These are phyloP conservation scores for Erpetoichthys calabaricus DNA, from an alignment of 2,797 vertebrate genomes.

Conservation along the genomic window DNA sequence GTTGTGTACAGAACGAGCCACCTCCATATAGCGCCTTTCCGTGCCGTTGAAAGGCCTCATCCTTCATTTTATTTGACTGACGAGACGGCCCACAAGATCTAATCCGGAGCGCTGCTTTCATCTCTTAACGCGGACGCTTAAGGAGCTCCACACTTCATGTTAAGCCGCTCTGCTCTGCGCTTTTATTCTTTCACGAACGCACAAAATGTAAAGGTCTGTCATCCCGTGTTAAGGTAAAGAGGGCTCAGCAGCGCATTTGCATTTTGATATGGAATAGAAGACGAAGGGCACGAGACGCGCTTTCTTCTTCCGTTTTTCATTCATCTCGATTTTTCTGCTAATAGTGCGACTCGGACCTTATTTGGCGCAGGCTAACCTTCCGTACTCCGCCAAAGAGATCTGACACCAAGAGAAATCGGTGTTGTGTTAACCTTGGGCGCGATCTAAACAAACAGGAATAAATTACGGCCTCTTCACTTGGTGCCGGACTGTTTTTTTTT, in stretches of 20 bases:
- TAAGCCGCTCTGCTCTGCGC: conserved; percentile 35
- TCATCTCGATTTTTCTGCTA: conserved; percentile 38
- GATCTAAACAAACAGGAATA: conserved; percentile 56
- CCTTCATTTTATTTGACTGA: no score
- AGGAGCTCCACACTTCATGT: conserved; percentile 27
- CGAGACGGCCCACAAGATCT: no score
- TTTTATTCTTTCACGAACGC: conserved; percentile 18
- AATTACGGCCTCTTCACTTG: conserved; percentile 38
- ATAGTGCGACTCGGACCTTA: not conserved
- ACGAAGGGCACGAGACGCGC: conserved; percentile 19
- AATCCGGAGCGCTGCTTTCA: no score
- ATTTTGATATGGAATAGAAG: conserved; percentile 39
- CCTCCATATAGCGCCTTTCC: no score
- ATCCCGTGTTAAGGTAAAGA: conserved; percentile 42
- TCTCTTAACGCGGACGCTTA: no score
- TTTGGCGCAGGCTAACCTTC: conserved; percentile 7
- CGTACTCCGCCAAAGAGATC: conserved; percentile 38
- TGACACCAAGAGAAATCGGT: conserved; percentile 47
- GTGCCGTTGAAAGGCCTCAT: no score
- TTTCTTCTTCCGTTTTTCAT: conserved; percentile 39
- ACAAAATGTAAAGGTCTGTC: conserved; percentile 46
- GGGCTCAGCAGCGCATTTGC: conserved; percentile 49
- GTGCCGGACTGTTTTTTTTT: not conserved
- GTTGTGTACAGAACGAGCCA: no score
- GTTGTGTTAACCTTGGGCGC: conserved; percentile 55